Base-by-base conservation (phyloP, 2,113 vertebrate species). In the Epinephelus cyanopodus region DNA sequence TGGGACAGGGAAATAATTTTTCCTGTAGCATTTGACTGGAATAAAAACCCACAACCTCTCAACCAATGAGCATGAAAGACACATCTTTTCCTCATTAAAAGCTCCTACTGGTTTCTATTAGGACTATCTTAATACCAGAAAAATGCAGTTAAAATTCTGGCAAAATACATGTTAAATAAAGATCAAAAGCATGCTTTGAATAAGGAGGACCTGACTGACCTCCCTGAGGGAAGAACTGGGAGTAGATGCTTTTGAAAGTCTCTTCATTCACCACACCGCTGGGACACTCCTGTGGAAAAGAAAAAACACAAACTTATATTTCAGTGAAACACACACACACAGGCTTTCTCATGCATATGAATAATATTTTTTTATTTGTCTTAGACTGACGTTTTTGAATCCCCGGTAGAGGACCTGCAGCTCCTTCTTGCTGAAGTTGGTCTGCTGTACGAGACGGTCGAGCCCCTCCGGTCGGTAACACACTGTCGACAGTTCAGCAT, bases 211-310 rank as follows among this genome's bases (percentile, higher is more conserved):
- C 6, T 27, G 17, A 87, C 97, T 95, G 84, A 99, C 98, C 98
- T 96, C 98, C 98, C 83, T 98, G 97, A 37, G 98, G 98, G 88
- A 99, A 99, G 94, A 99, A 99, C 92, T 98, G 96, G 29, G 97
- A 96, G 90, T 99, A 99, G 79, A 99, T 99, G 90, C 93, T 95
- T 94, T 98, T 97, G 93, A 99, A 99, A n/a, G 96, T 97, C 56
- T 99, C 98, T 88, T 99, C 98, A 0, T 97, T 97, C 90, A 99
- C 98, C n/a, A 96, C 95, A 57, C 98, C 98, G 0, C 95, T 97
- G 0, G 98, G 98, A 92, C 97, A 99, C 87, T 99, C 98, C 98
- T 99, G 94, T 10, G 18, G 65, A 67, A 21, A 77, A n/a, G 17
- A 68, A 60, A 23, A 37, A n/a, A 64, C 4, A 12, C 7, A 39